A percentile compares a stretch with the other conserved stretches of the same genome.
Evolutionary conservation across 2,888 invertebrate species (phyloP).

Genomic region (Drosophila kambysellisi): DNA sequence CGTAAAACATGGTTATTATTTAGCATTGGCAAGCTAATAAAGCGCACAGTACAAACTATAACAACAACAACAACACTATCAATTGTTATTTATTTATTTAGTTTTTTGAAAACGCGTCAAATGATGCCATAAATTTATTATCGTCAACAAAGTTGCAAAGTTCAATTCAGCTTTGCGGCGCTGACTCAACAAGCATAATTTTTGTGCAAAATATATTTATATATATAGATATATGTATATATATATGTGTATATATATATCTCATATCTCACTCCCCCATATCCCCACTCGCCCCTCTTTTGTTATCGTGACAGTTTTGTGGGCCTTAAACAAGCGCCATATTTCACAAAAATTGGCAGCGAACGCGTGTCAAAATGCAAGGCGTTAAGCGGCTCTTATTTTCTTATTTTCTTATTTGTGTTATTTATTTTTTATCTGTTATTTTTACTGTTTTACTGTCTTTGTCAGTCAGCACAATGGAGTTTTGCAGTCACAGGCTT

Average conservation of each 20-base stretch:
- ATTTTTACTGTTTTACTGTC: slow-evolving; percentile 12
- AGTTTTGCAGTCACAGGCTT: slow-evolving; percentile 32
- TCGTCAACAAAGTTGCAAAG: slow-evolving; percentile 58
- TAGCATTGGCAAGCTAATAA: slow-evolving; percentile 53
- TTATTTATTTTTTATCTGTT: slow-evolving; percentile 1
- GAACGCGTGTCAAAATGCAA: slow-evolving; percentile 73
- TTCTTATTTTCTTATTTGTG: slow-evolving; percentile 8
- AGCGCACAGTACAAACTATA: slow-evolving; percentile 20
- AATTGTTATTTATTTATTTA: slow-evolving; percentile 16
- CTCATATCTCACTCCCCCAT: neutral
- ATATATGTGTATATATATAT: too few species aligned
- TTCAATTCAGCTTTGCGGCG: slow-evolving; percentile 50
- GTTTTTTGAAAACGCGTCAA: slow-evolving; percentile 59
- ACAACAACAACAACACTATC: slow-evolving; percentile 40
- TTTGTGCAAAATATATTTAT: slow-evolving; percentile 5
- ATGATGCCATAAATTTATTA: slow-evolving; percentile 72
- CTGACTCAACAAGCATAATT: slow-evolving; percentile 61
- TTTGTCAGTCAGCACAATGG: slow-evolving; percentile 54
- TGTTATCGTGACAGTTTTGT: slow-evolving; percentile 56
- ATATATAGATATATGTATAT: slow-evolving; percentile 10
- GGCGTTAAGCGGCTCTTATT: slow-evolving; percentile 70
- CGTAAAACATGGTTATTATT: slow-evolving; percentile 54
- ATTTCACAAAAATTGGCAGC: slow-evolving; percentile 61
- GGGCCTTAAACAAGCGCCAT: slow-evolving; percentile 58
- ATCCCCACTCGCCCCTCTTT: neutral